Evolutionary conservation across 2,888 invertebrate species (phyloP).

Genomic region (Lasioglossum calceatum): DNA sequence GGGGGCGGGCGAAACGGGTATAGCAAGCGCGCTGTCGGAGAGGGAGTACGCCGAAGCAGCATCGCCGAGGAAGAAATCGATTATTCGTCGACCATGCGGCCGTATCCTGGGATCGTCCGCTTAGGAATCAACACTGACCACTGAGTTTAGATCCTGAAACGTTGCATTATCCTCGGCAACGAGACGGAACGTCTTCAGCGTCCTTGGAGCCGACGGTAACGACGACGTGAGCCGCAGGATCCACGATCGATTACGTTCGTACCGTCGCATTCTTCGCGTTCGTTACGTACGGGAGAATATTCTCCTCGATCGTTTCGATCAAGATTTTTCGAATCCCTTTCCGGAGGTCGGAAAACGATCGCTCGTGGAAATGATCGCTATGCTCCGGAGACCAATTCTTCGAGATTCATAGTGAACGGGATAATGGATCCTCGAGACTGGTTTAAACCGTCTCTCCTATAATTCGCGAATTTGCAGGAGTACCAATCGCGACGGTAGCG

Average conservation of each 20-base stretch:
- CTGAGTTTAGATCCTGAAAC: conserved; percentile 76
- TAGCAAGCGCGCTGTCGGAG: conserved; percentile 6
- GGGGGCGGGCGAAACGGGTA: neutral
- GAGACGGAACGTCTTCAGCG: conserved; percentile 81
- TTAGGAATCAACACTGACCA: conserved; percentile 72
- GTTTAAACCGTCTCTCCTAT: neutral
- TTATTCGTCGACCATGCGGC: conserved; percentile 62
- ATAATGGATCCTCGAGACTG: too few species aligned
- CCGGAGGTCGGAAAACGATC: neutral
- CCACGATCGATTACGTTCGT: conserved; percentile 38
- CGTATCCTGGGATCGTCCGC: conserved; percentile 69
- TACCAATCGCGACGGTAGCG: neutral
- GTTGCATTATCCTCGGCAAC: conserved; percentile 83
- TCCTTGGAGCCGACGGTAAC: conserved; percentile 72
- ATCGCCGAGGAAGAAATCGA: conserved; percentile 53
- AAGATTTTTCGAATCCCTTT: neutral
- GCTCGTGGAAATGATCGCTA: neutral
- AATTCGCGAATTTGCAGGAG: conserved; percentile 1
- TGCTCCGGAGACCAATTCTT: neutral
- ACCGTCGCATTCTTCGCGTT: conserved; percentile 9
- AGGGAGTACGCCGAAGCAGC: neutral
- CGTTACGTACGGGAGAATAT: neutral
- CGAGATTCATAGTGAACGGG: neutral
- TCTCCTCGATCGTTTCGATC: neutral
- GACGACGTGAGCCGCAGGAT: conserved; percentile 51